phyloP scores from a whole-genome alignment of 2,888 invertebrate genomes.

The Calephelis perditalis region DNA sequence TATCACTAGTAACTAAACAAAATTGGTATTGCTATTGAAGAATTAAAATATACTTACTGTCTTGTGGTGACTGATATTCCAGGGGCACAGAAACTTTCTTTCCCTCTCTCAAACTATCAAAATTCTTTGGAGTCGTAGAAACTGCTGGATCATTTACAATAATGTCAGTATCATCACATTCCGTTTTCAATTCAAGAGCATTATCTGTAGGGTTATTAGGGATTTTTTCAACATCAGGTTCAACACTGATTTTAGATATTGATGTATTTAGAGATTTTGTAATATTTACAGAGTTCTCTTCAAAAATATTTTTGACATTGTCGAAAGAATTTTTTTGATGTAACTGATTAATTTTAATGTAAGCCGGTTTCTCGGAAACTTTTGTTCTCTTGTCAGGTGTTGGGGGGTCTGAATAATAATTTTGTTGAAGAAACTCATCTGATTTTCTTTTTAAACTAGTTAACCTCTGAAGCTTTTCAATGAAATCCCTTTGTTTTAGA shows the following conservation, averaged over 20 bases:
- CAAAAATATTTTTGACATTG: constrained; percentile 54
- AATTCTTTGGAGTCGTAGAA: constrained; percentile 57
- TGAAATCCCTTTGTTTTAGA: constrained; percentile 61
- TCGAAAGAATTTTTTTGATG: constrained; percentile 51
- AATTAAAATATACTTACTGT: constrained; percentile 54
- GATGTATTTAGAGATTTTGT: constrained; percentile 49
- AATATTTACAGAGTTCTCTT: constrained; percentile 57
- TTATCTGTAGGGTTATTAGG: constrained; percentile 47
- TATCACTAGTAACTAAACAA: neutral
- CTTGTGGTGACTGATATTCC: constrained; percentile 66
- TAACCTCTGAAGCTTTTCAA: constrained; percentile 65
- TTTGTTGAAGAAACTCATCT: constrained; percentile 65
- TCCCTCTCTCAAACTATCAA: constrained; percentile 52
- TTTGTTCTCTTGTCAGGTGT: constrained; percentile 64
- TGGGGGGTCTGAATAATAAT: constrained; percentile 56
- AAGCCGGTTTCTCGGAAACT: constrained; percentile 53
- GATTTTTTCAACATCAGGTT: constrained; percentile 48
- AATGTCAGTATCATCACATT: constrained; percentile 70
- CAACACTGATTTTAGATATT: constrained; percentile 39
- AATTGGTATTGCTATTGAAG: neutral
- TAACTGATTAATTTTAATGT: constrained; percentile 46
- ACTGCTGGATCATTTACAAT: constrained; percentile 65
- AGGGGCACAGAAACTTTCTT: constrained; percentile 52
- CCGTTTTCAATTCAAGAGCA: constrained; percentile 59
- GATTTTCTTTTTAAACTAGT: constrained; percentile 69